Conservation (phyloP, 2,113 vertebrate genomes). For the Phalacrocorax aristotelis region DNA sequence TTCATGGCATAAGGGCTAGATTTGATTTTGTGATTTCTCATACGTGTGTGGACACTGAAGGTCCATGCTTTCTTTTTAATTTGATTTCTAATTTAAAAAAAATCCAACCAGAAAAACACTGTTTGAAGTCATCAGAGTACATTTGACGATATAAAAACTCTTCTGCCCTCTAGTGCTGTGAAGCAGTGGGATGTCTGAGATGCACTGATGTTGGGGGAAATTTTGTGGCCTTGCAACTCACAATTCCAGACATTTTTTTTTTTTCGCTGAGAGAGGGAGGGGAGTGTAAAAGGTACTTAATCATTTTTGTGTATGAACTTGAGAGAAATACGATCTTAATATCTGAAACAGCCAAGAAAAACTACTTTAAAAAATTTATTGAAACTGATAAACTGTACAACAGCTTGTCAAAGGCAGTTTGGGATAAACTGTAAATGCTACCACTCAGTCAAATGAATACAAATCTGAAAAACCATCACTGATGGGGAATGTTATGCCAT, state of each 20-base stretch:
- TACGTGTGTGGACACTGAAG: background rate
- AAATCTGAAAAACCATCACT: background rate
- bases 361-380: background rate
- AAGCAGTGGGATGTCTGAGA: background rate
- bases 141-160: background rate
- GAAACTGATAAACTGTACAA: background rate
- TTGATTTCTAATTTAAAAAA: background rate
- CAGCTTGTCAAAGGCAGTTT: background rate
- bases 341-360: background rate
- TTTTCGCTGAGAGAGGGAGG: background rate
- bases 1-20: background rate
- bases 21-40: background rate
- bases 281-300: background rate
- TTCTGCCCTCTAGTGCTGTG: slow-evolving; percentile 17
- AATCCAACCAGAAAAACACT: background rate
- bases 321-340: background rate
- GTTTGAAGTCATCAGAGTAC: background rate
- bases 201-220: background rate
- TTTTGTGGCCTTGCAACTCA: background rate
- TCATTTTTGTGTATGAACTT: background rate
- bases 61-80: background rate
- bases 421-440: background rate
- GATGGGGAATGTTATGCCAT: background rate
- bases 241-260: background rate
- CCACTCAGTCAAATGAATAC: background rate